Evolutionary conservation across 1,140 invertebrate species (phyloP), one percentile per base, ranked within the genome.

Genomic region (Macrocentrus cingulum): DNA sequence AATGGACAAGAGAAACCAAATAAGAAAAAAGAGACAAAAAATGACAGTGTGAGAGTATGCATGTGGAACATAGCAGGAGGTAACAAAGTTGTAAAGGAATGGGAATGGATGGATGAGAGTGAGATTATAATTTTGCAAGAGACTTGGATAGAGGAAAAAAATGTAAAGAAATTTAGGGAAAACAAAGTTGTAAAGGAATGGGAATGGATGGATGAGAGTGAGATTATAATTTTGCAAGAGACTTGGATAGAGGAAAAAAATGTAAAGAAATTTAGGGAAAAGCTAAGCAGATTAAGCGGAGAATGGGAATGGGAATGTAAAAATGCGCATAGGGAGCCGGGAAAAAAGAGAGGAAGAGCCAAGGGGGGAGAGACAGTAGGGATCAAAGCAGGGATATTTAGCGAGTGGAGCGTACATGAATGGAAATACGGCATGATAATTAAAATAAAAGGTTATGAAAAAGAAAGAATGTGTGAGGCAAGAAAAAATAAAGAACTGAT

Each of bases 181-280:
- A 44, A 52, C 8, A 61, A 67, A 45, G 52, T 60, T 15, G 32
- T 11, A 22, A 60, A 64, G 4, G 29, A 55, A 16, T 60, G 57
- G 57, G 45, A 60, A 2, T 61, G 48, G 16, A n/a, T 65, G 23
- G 46, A 61, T 34, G 41, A 53, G 1, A 48, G 8, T 13, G 53
- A 65, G 20, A 46, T 59, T 16, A 22, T 61, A 0, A 13, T 59
- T 16, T 19, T 65, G 18, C 39, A 42, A 23, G 65, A 64, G 42
- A 67, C 65, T 9, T 66, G 60, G 65, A n/a, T 64, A n/a, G 57
- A 60, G n/a, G 37, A 62, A 19, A 60, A 62, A 25, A 15, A 56
- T 11, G 57, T 46, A 45, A 16, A 42, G 2, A 60, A 48, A 54
- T 16, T 58, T 9, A 48, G 22, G 16, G 39, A 45, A 9, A 57